Conservation (phyloP, 2,113 vertebrate species). For the Elgaria multicarinata region DNA sequence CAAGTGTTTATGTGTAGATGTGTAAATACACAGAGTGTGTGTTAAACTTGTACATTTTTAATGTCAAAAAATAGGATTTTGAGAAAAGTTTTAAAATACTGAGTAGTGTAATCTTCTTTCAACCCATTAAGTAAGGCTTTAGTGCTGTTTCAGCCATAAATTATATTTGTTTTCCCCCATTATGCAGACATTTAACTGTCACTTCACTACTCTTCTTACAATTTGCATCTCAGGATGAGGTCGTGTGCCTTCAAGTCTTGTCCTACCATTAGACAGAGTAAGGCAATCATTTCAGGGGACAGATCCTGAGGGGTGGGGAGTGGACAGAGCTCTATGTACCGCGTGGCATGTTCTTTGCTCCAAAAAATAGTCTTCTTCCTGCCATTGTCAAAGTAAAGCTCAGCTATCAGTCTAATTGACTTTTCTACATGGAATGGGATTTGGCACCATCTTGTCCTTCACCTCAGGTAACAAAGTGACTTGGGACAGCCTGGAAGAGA, state of each 20-base stretch:
- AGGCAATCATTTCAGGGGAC: background rate
- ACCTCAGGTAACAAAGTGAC: background rate
- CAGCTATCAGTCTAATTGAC: background rate
- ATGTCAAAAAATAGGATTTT: background rate
- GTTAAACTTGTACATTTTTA: background rate
- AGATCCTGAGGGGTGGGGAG: background rate
- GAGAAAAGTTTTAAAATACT: background rate
- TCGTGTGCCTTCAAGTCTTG: background rate
- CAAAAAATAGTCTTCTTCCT: background rate
- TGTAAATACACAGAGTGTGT: background rate
- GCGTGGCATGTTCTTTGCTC: background rate
- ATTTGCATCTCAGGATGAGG: background rate
- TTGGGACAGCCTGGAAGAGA: background rate
- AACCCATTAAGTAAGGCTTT: background rate
- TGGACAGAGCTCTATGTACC: too few relatives aligned
- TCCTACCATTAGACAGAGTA: background rate
- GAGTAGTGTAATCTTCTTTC: too few relatives aligned
- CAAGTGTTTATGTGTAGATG: background rate
- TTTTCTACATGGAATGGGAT: background rate
- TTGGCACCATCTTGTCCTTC: background rate
- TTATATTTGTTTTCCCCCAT: background rate
- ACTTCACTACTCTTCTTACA: background rate
- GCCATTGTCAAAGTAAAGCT: background rate
- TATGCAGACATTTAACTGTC: background rate
- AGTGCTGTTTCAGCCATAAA: background rate